Evolutionary conservation across 2,113 vertebrate genomes (phyloP).

Genomic region (Thamnaconus septentrionalis): DNA sequence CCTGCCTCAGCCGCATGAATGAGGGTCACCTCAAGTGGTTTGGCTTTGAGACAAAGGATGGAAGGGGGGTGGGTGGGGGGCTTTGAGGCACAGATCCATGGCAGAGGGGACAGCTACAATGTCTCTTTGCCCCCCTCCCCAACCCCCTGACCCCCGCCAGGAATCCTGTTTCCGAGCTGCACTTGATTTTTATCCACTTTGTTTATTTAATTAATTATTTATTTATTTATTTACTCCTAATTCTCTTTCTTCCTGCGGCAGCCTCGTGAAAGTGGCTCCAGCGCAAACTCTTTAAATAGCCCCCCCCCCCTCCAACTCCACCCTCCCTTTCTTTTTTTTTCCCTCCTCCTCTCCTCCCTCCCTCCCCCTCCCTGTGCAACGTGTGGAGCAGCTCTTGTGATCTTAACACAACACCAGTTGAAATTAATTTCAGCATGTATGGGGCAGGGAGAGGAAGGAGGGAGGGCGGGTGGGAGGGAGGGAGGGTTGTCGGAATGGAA

Average conservation of each 20-base stretch:
- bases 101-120: constrained; percentile 51
- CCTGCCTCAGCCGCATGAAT: constrained; percentile 74
- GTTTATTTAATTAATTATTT: neutral
- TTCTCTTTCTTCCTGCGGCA: constrained; percentile 33
- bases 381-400: constrained; percentile 61
- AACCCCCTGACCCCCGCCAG: constrained; percentile 17
- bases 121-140: constrained; percentile 44
- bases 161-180: constrained; percentile 16
- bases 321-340: constrained; percentile 26
- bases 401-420: constrained; percentile 69
- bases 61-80: neutral
- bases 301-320: constrained; percentile 24
- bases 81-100: constrained; percentile 70
- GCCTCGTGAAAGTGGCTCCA: constrained; percentile 50
- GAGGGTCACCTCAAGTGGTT: constrained; percentile 78
- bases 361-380: neutral
- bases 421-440: constrained; percentile 66
- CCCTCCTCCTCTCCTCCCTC: neutral
- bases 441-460: no score
- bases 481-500: constrained; percentile 64
- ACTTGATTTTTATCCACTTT: no score
- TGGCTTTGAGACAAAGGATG: constrained; percentile 71
- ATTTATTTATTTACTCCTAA: constrained; percentile 25
- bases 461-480: constrained; percentile 46
- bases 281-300: constrained; percentile 56